Evolutionary conservation across 2,113 vertebrate genomes (phyloP).

Genomic region (Cromileptes altivelis): DNA sequence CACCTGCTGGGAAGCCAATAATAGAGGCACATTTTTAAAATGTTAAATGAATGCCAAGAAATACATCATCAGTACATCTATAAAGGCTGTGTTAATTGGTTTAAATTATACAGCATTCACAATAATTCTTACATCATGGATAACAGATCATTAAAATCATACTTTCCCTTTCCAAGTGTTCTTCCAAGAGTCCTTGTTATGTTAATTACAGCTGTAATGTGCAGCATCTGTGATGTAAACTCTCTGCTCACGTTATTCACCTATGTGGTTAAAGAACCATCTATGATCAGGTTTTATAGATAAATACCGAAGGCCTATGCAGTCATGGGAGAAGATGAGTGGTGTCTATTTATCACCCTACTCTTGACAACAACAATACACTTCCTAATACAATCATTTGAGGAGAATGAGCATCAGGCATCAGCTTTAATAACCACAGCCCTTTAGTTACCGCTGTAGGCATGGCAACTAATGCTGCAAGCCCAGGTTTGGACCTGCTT

Average conservation of each 20-base stretch:
- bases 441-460: too few relatives aligned
- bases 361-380: background rate
- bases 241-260: background rate
- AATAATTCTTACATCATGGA: background rate
- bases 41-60: background rate
- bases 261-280: background rate
- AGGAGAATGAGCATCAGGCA: background rate
- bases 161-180: background rate
- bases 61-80: background rate
- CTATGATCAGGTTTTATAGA: background rate
- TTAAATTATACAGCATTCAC: background rate
- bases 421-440: background rate
- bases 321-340: background rate
- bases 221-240: background rate
- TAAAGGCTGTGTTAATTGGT: background rate
- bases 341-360: background rate
- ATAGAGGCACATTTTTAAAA: too few relatives aligned
- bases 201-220: background rate
- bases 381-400: background rate
- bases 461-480: background rate
- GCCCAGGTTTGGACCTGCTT: background rate
- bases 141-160: background rate
- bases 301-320: background rate
- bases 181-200: background rate
- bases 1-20: background rate